Percentiles rank a stretch among this genome's conserved stretches.
Evolutionary conservation across 2,888 invertebrate genomes (phyloP).

Genomic region (Fissipunctia ypsillon): DNA sequence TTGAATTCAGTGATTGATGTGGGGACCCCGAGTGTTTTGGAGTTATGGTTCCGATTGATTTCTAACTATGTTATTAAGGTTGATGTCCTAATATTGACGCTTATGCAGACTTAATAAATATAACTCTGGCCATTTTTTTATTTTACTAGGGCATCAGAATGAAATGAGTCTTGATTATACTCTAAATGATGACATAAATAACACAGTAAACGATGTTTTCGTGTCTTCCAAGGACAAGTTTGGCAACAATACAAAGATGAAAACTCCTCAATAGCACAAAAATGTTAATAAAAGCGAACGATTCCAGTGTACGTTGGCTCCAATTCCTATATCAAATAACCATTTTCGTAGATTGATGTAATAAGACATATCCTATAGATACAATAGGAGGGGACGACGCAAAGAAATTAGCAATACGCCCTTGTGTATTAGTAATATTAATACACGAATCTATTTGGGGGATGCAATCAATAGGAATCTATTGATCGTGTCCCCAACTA

Average conservation of each 20-base stretch:
- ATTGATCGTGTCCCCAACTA: constrained; percentile 57
- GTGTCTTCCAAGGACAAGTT: constrained; percentile 12
- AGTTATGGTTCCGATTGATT: constrained; percentile 39
- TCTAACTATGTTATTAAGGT: constrained; percentile 22
- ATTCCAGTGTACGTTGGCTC: constrained; percentile 37
- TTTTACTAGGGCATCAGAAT: not conserved
- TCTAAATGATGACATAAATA: constrained; percentile 24
- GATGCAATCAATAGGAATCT: constrained; percentile 60
- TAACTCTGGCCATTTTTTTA: not conserved
- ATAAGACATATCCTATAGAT: constrained; percentile 66
- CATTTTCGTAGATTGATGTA: constrained; percentile 67
- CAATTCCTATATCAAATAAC: constrained; percentile 67
- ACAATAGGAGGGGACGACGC: constrained; percentile 72
- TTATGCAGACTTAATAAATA: not conserved
- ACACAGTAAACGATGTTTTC: constrained; percentile 15
- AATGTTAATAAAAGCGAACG: constrained; percentile 60
- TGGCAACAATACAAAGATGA: constrained; percentile 40
- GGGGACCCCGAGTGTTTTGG: constrained; percentile 39
- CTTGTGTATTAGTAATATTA: constrained; percentile 80
- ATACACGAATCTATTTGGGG: constrained; percentile 76
- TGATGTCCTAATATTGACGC: not conserved
- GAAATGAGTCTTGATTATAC: not conserved
- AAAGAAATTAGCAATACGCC: constrained; percentile 77
- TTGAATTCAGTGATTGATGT: constrained; percentile 62
- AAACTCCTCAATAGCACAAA: constrained; percentile 37